These are phyloP conservation scores for Callithrix jacchus DNA, from an alignment of 2,113 vertebrate species.

Conservation along the genomic window DNA sequence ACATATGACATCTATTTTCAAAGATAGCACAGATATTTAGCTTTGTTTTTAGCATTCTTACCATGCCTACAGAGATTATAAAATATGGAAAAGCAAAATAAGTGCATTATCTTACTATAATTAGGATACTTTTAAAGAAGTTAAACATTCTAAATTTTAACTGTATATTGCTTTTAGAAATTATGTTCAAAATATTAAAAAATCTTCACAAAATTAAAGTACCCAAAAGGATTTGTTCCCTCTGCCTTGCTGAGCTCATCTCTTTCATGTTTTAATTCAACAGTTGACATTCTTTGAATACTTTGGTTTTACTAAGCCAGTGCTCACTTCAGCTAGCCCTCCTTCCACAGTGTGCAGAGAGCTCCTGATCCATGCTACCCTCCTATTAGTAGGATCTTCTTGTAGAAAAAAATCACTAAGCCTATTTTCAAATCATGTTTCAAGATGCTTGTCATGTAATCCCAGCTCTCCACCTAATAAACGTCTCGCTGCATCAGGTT, in stretches of 20 bases:
- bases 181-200: constrained; percentile 1
- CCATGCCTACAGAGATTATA: neutral
- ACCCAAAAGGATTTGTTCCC: neutral
- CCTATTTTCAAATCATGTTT: constrained; percentile 51
- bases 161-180: neutral
- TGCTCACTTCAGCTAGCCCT: neutral
- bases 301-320: neutral
- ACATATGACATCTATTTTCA: neutral
- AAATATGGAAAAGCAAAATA: neutral
- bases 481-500: neutral
- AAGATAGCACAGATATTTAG: neutral
- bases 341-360: neutral
- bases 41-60: neutral
- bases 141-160: neutral
- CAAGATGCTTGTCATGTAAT: constrained; percentile 50
- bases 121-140: neutral
- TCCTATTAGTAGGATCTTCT: constrained; percentile 42
- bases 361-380: constrained; percentile 17
- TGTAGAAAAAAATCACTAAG: constrained; percentile 14
- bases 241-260: neutral
- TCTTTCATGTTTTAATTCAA: neutral
- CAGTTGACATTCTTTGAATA: neutral
- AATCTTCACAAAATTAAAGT: neutral
- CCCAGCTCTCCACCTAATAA: constrained; percentile 18
- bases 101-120: neutral